A percentile compares a stretch with the other conserved stretches of the same genome.
Evolutionary conservation across 1,140 invertebrate genomes (phyloP).

Genomic region (Caenorhabditis elegans): DNA sequence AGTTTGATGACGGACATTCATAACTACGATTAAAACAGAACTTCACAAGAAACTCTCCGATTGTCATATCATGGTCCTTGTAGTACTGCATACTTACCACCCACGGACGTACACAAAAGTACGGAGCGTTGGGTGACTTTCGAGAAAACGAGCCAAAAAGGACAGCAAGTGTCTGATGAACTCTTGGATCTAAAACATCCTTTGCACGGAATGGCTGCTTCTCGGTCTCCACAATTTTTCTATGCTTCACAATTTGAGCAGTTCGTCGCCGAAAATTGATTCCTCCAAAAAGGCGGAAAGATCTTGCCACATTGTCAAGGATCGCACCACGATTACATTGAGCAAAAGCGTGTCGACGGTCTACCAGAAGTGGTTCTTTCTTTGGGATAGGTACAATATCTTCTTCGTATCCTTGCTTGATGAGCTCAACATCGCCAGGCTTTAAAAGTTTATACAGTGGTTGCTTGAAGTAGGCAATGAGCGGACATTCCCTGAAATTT

Average conservation of each 20-base stretch:
- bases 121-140: conserved; percentile 70
- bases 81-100: conserved; percentile 92
- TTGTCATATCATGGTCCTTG: conserved; percentile 85
- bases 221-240: conserved; percentile 25
- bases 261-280: background rate
- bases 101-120: conserved; percentile 68
- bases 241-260: background rate
- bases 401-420: conserved; percentile 32
- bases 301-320: background rate
- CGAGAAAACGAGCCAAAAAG: conserved; percentile 88
- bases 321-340: background rate
- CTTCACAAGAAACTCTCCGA: conserved; percentile 83
- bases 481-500: conserved; percentile 70
- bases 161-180: conserved; percentile 84
- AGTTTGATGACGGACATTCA: conserved; percentile 77
- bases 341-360: background rate
- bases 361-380: background rate
- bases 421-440: conserved; percentile 32
- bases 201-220: conserved; percentile 35
- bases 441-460: conserved; percentile 74
- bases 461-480: conserved; percentile 78
- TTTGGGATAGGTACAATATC: background rate
- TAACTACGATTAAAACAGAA: conserved; percentile 71
- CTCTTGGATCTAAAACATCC: conserved; percentile 82
- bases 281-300: background rate